Base-by-base conservation (phyloP, 2,888 invertebrate genomes). In the Pecten maximus region DNA sequence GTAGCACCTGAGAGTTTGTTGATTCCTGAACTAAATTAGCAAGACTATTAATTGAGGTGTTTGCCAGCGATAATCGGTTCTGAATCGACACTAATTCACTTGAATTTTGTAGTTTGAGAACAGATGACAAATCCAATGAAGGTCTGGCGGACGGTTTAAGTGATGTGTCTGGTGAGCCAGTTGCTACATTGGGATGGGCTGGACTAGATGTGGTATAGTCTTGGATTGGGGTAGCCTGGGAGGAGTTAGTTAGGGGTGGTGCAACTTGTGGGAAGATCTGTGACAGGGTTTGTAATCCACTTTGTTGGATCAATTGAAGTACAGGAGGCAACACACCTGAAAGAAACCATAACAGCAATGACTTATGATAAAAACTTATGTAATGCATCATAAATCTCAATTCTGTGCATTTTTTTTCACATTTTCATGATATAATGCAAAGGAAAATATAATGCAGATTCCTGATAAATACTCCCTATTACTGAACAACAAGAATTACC, bases 281-380 rank as follows among this genome's bases (percentile, higher is more conserved):
- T 28, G 88, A 87, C 10, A 88, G 87, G 0, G 88, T 44, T 23
- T 89, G 91, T 3, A 89, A 86, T 12, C 91, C 91, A 89, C 88
- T 91, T 10, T 90, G 91, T 40, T 88, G 88, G 87, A 90, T 88
- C 35, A 91, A 28, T n/a, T 89, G 88, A 15, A 88, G 40, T 28
- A 87, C 54, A 35, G 91, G 89, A 8, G 91, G 91, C 50, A 91
- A 54, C 39, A 90, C 88, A 40, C 91, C 91, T 91, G 39, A n/a
- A 89, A 88, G 39, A 89, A 19, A 40, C 2, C 19, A 44, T 54
- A 23, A 54, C 54, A 54, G 23, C 1, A 54, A 54, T 54, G 2
- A n/a, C n/a, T n/a, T n/a, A n/a, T n/a, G n/a, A n/a, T n/a, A n/a
- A n/a, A n/a, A n/a, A n/a, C n/a, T n/a, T n/a, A n/a, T n/a, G n/a